Conservation (phyloP, 2,797 vertebrate genomes). For the Gymnopithys bicolor region DNA sequence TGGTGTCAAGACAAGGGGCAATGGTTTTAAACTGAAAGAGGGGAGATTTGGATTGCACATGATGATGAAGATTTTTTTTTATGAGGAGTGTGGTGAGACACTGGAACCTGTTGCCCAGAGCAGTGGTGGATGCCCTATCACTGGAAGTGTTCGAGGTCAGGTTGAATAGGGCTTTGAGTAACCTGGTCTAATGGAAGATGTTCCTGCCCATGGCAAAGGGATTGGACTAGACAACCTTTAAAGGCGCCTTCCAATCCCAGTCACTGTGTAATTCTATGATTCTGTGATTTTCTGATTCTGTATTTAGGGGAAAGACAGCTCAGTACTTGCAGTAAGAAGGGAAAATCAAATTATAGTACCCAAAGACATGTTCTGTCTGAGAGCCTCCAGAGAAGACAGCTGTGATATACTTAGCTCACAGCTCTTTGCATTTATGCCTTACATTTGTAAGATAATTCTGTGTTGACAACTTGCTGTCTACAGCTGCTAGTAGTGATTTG, state of each 20-base stretch:
- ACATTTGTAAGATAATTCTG: neutral
- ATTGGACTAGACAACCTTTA: neutral
- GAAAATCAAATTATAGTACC: neutral
- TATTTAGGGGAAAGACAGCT: neutral
- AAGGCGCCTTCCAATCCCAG: neutral
- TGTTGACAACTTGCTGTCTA: neutral
- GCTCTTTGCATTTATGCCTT: neutral
- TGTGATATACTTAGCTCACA: neutral
- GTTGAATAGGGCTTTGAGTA: neutral
- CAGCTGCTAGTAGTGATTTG: neutral
- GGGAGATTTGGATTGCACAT: neutral
- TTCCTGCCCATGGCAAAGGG: neutral
- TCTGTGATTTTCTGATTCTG: neutral
- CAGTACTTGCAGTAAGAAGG: neutral
- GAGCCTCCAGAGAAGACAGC: neutral
- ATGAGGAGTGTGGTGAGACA: rapidly evolving
- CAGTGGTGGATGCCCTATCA: neutral
- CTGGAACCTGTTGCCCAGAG: neutral
- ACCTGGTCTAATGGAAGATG: neutral
- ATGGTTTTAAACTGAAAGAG: neutral
- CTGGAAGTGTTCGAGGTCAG: neutral
- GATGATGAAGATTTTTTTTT: neutral
- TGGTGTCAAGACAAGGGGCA: neutral
- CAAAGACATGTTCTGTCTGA: neutral
- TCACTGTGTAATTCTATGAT: neutral